phyloP scores from a whole-genome alignment of 2,888 invertebrate species.

The Sarcophaga variegata region DNA sequence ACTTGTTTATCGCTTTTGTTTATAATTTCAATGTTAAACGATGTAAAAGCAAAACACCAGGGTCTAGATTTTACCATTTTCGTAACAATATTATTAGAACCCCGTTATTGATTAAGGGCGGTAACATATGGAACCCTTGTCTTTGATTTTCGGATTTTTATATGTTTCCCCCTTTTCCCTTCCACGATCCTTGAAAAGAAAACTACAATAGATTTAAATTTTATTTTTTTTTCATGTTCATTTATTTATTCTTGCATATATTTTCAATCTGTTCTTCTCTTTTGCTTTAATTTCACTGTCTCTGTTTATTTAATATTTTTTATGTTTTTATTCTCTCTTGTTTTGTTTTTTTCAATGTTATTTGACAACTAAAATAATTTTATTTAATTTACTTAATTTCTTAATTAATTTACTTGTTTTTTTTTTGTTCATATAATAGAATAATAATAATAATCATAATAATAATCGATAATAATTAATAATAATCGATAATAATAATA shows the following conservation, averaged over 20 bases:
- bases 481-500: slow-evolving; percentile 46
- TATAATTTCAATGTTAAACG: no score
- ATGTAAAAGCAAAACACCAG: no score
- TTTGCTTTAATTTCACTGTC: background rate
- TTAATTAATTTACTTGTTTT: slow-evolving; percentile 20
- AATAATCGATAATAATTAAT: slow-evolving; percentile 26
- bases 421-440: background rate
- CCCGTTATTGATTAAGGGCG: no score
- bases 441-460: background rate
- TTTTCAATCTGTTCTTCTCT: slow-evolving; percentile 9
- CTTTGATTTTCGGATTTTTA: no score
- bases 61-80: no score
- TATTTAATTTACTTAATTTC: slow-evolving; percentile 50
- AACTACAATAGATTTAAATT: no score
- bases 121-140: no score
- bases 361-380: slow-evolving; percentile 65
- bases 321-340: slow-evolving; percentile 28
- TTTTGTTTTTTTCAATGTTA: slow-evolving; percentile 50
- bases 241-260: background rate
- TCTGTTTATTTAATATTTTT: slow-evolving; percentile 36
- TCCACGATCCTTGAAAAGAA: no score
- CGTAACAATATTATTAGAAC: no score
- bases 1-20: no score
- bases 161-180: no score
- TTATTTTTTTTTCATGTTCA: background rate